These are phyloP conservation scores for Tromatobia lineatoria DNA, from an alignment of 2,888 invertebrate species.

Conservation along the genomic window DNA sequence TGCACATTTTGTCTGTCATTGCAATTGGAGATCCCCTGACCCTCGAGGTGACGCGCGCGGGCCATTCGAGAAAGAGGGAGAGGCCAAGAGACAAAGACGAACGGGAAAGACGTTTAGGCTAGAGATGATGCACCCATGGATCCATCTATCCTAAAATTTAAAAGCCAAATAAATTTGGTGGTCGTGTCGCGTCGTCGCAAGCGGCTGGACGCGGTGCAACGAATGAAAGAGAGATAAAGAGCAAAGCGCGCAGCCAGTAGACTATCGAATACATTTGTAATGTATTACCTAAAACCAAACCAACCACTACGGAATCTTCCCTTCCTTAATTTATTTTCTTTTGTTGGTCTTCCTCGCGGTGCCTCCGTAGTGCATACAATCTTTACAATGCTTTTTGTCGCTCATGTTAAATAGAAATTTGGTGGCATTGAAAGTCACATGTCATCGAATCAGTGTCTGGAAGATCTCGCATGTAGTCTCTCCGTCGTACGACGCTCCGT, in stretches of 20 bases:
- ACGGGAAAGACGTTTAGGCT: conserved; percentile 15
- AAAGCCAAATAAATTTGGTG: conserved; percentile 54
- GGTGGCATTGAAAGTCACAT: conserved; percentile 4
- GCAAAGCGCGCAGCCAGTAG: background rate
- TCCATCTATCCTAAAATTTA: conserved; percentile 30
- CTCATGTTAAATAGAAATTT: background rate
- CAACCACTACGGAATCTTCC: background rate
- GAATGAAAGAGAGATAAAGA: background rate
- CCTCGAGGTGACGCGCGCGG: background rate
- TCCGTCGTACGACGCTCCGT: background rate
- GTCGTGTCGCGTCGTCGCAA: background rate
- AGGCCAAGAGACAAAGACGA: background rate
- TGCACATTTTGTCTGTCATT: conserved; percentile 24
- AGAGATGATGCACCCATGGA: conserved; percentile 23
- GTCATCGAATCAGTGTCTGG: background rate
- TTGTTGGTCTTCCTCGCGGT: background rate
- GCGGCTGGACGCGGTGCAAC: conserved; percentile 20
- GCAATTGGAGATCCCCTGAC: background rate
- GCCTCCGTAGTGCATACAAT: conserved; percentile 18
- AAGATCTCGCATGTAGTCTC: background rate
- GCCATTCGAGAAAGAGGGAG: background rate
- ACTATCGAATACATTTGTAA: conserved; percentile 35
- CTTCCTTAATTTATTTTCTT: conserved; percentile 4
- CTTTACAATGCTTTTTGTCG: background rate
- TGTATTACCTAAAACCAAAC: conserved; percentile 35